phyloP scores from a whole-genome alignment of 2,797 vertebrate species.

The Agapornis canus region DNA sequence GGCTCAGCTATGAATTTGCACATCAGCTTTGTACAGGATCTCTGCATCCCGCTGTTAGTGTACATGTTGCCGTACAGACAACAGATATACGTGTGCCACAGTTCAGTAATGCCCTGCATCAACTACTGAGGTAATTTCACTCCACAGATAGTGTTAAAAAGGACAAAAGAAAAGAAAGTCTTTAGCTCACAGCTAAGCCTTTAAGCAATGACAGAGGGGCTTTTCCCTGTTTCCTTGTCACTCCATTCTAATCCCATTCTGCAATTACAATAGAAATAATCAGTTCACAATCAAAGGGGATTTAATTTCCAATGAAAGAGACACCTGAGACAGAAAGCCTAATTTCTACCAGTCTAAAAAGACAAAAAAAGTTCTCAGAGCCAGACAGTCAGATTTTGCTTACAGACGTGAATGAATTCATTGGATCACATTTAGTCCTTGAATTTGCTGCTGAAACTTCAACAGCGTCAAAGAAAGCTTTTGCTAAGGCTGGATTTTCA shows the following conservation, averaged over 20 bases:
- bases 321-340: neutral
- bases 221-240: neutral
- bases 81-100: fast-evolving
- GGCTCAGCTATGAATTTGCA: neutral
- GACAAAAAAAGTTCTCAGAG: neutral
- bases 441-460: slow-evolving; percentile 2
- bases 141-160: neutral
- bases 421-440: neutral
- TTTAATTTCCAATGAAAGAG: neutral
- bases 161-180: neutral
- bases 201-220: neutral
- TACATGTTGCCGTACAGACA: neutral
- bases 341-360: neutral
- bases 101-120: neutral
- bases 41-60: neutral
- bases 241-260: neutral
- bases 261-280: neutral
- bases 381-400: neutral
- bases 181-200: neutral
- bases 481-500: neutral
- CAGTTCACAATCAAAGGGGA: neutral
- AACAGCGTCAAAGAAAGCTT: slow-evolving; percentile 2
- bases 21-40: neutral
- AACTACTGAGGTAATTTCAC: neutral
- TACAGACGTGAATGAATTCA: neutral